Base-by-base conservation (phyloP, 2,888 invertebrate species). In the Sesia apiformis region DNA sequence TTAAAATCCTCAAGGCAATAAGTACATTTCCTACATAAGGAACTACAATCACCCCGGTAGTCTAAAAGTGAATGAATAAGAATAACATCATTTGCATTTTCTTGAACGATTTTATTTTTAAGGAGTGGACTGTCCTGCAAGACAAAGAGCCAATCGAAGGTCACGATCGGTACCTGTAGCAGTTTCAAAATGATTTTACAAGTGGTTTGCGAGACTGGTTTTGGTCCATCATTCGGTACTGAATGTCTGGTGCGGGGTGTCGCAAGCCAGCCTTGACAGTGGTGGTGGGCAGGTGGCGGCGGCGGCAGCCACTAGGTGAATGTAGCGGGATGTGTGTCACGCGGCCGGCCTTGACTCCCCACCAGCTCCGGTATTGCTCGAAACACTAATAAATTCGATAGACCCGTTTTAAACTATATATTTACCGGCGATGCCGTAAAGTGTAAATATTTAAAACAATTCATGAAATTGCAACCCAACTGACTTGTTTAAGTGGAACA, bases 251-350 rank as follows among this genome's bases (percentile, higher is more conserved):
- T 46, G 46, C 8, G 8, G 46, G 46, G 69, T 85, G 81, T 83
- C 83, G 81, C 81, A 87, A 87, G 72, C 61, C 70, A 85, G 81
- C 88, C 88, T 87, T 88, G 88, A 78, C 88, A 87, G 74, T 87
- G 83, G 77, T 72, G 77, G 72, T 70, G 72, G 73, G 74, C 79
- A 76, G 74, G 74, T 76, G 77, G 62, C 60, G 66, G 65, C 66
- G 62, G 61, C 64, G 70, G 71, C 77, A 77, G 81, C 74, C 83
- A 81, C 80, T 82, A 84, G 85, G 86, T 86, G 86, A 87, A 84
- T 85, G 84, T 80, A 74, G 81, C 55, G 81, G 82, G 82, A 84
- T 84, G 80, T 83, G 62, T 81, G 84, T 82, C 84, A 79, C 72
- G 74, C 77, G 72, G 78, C 67, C 74, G 84, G 82, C 87, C 87